These are phyloP conservation scores for Rotaria magnacalcarata DNA, from an alignment of 2,888 invertebrate genomes.

Conservation along the genomic window DNA sequence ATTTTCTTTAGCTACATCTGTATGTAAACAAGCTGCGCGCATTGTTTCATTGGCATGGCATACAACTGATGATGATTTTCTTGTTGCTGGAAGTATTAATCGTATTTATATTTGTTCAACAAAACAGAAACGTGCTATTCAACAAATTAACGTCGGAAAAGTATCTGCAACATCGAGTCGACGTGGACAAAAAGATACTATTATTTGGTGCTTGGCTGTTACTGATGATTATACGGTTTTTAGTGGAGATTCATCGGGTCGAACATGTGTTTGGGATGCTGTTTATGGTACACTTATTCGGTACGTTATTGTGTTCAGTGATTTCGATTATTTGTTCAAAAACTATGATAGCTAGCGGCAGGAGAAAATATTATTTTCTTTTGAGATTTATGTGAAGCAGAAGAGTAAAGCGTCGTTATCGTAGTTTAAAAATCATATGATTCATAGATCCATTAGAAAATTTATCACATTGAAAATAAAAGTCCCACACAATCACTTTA, in stretches of 20 bases:
- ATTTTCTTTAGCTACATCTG: not conserved
- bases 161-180: not conserved
- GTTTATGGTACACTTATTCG: constrained; percentile 26
- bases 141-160: constrained; percentile 28
- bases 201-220: constrained; percentile 4
- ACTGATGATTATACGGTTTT: constrained; percentile 23
- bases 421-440: too few species aligned
- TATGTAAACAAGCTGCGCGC: constrained; percentile 2
- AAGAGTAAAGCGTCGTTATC: too few species aligned
- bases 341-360: too few species aligned
- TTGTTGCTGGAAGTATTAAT: constrained; percentile 19
- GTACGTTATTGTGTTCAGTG: not conserved
- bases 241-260: constrained; percentile 21
- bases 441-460: too few species aligned
- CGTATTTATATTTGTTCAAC: constrained; percentile 2
- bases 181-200: constrained; percentile 17
- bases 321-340: too few species aligned
- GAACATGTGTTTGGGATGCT: constrained; percentile 34
- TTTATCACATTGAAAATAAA: too few species aligned
- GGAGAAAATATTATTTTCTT: too few species aligned
- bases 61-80: constrained; percentile 27
- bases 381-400: too few species aligned
- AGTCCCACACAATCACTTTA: too few species aligned
- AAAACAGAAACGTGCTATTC: not conserved
- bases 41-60: constrained; percentile 27